Conservation (phyloP, 2,888 invertebrate species). For the Cerceris rybyensis region DNA sequence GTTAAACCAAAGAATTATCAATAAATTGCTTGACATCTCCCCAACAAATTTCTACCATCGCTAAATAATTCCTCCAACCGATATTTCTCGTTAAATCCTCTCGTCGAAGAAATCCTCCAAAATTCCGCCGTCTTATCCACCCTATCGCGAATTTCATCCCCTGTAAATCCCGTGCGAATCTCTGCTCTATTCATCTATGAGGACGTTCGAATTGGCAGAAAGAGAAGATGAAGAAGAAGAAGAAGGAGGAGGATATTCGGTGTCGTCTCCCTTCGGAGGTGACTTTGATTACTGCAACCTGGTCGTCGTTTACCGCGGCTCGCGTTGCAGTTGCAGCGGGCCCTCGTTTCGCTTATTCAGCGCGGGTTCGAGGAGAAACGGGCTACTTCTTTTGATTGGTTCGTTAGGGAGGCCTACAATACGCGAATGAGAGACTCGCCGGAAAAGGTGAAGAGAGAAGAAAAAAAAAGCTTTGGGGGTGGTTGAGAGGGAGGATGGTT, state of each 20-base stretch:
- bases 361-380: constrained; percentile 40
- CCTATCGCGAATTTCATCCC: too few relatives aligned
- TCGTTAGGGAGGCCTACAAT: constrained; percentile 44
- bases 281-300: constrained; percentile 40
- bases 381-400: constrained; percentile 58
- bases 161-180: too few relatives aligned
- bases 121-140: too few relatives aligned
- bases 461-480: background rate
- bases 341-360: constrained; percentile 52
- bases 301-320: constrained; percentile 7
- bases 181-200: background rate
- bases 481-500: constrained; percentile 7
- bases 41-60: background rate
- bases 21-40: too few relatives aligned
- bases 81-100: background rate
- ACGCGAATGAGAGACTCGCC: constrained; percentile 30
- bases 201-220: background rate
- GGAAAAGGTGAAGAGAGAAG: background rate
- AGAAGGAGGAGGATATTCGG: background rate
- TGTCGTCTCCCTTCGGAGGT: background rate
- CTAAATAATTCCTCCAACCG: background rate
- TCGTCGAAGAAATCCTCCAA: background rate
- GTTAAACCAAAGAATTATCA: too few relatives aligned
- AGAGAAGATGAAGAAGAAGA: constrained; percentile 7
- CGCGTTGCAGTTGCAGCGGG: constrained; percentile 20